Evolutionary conservation across 2,113 vertebrate genomes (phyloP).

Genomic region (Glaucidium brasilianum): DNA sequence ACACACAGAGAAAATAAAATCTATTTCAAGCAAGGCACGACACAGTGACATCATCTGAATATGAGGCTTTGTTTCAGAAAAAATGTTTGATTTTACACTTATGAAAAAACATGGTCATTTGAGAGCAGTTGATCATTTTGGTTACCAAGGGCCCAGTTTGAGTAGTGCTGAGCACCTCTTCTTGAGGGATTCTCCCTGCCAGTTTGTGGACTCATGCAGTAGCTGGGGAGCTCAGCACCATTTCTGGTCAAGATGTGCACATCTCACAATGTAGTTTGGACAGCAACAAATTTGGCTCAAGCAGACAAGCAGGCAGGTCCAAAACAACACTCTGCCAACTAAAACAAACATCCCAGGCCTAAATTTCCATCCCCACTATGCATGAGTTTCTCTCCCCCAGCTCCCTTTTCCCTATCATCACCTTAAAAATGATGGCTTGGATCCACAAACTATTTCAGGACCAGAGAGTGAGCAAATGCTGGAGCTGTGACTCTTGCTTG

Average conservation of each 20-base stretch:
- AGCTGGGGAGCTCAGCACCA: background rate
- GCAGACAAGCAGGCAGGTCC: background rate
- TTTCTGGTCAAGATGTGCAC: background rate
- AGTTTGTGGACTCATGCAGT: background rate
- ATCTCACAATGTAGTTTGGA: background rate
- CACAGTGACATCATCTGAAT: background rate
- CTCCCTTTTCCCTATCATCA: conserved; percentile 31
- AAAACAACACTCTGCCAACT: background rate
- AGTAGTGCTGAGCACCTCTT: background rate
- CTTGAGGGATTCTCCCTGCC: background rate
- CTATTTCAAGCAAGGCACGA: background rate
- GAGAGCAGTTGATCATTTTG: background rate
- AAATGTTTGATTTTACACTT: background rate
- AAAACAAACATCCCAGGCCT: conserved; percentile 19
- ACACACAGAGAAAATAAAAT: too few species aligned
- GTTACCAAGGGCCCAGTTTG: rapidly evolving
- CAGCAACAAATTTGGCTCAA: background rate
- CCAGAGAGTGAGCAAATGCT: background rate
- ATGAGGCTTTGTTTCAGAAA: background rate
- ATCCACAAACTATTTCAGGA: conserved; percentile 2
- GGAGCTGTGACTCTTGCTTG: background rate
- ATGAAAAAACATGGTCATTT: background rate
- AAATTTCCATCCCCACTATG: background rate
- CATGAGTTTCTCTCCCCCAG: background rate
- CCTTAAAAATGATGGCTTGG: background rate